A percentile compares a stretch with the other conserved stretches of the same genome.
phyloP scores from a whole-genome alignment of 2,113 vertebrate genomes.

The Gorsachius goisagi region DNA sequence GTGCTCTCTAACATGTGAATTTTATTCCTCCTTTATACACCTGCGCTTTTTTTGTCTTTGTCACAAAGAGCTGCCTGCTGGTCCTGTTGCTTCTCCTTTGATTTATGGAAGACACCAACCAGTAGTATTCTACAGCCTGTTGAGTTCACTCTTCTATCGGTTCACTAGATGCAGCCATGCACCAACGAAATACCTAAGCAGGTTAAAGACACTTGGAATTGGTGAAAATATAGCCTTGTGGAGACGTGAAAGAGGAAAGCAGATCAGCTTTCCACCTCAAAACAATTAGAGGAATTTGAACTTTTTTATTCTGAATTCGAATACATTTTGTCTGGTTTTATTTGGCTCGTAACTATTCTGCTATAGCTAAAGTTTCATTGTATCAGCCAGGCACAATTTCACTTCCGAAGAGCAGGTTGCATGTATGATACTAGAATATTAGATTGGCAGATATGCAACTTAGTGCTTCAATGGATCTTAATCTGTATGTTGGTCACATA shows the following conservation, averaged over 20 bases:
- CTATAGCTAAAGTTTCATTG: neutral
- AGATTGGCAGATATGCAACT: neutral
- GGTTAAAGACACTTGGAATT: neutral
- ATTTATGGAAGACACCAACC: neutral
- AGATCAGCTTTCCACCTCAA: neutral
- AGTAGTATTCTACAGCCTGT: neutral
- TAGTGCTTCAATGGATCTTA: neutral
- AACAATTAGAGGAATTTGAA: neutral
- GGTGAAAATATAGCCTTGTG: neutral
- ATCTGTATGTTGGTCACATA: neutral
- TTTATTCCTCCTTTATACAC: neutral
- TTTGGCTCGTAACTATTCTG: neutral
- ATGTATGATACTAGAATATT: neutral
- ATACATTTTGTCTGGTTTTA: neutral
- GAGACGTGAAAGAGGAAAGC: neutral
- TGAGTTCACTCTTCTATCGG: neutral
- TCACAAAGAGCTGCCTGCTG: neutral
- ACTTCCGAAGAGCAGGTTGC: neutral
- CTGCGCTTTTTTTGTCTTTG: neutral
- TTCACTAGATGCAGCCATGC: neutral
- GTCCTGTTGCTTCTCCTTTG: neutral
- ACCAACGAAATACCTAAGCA: neutral
- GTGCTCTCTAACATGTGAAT: neutral
- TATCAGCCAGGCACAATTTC: neutral
- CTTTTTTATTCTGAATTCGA: neutral